These are phyloP conservation scores for Crocuta crocuta DNA, from an alignment of 2,113 vertebrate genomes.

Conservation along the genomic window DNA sequence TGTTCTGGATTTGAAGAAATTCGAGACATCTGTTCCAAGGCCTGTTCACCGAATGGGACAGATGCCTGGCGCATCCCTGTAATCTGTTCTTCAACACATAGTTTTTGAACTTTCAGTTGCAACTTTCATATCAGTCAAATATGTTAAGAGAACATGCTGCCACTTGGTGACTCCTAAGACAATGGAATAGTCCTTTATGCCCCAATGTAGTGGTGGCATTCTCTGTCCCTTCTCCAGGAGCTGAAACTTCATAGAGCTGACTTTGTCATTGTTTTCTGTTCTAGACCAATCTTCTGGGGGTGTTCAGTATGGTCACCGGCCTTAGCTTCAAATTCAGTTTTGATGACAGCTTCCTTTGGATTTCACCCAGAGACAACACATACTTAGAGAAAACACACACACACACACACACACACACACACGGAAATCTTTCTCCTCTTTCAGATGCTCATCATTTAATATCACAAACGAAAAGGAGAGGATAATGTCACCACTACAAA, in stretches of 20 bases:
- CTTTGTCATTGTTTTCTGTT: constrained; percentile 27
- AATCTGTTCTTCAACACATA: constrained; percentile 88
- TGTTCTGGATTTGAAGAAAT: constrained; percentile 89
- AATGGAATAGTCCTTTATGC: constrained; percentile 45
- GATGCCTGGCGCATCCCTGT: constrained; percentile 87
- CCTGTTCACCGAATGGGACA: constrained; percentile 87
- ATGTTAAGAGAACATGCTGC: constrained; percentile 79
- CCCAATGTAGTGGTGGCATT: constrained; percentile 16
- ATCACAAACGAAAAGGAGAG: constrained; percentile 61
- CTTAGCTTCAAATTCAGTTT: constrained; percentile 49
- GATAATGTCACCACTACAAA: constrained; percentile 76
- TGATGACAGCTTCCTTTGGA: constrained; percentile 22
- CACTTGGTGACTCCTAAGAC: constrained; percentile 78
- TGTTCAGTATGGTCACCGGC: background rate
- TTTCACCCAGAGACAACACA: background rate
- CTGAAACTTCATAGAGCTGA: background rate
- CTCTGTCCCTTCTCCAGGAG: background rate
- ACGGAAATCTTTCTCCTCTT: constrained; percentile 70
- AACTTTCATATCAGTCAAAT: constrained; percentile 84
- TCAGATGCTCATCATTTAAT: constrained; percentile 73
- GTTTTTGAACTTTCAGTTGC: constrained; percentile 86
- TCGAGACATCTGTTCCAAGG: constrained; percentile 89
- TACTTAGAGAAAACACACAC: background rate
- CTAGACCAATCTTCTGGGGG: background rate
- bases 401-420: background rate